These are phyloP conservation scores for Oreochromis grahami DNA, from an alignment of 2,797 vertebrate genomes.

Conservation along the genomic window DNA sequence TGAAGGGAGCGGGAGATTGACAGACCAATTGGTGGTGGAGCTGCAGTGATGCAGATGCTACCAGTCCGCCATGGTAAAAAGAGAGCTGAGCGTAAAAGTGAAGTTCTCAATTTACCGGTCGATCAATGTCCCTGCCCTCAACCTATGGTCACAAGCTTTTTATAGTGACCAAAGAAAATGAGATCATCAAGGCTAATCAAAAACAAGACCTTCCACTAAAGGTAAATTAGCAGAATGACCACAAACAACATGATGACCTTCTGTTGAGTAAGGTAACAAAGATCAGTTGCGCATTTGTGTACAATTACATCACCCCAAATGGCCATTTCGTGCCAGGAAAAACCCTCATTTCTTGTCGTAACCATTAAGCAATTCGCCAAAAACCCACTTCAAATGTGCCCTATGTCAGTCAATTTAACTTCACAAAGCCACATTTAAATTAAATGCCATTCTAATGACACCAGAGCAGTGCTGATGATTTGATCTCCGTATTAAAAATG, in stretches of 20 bases:
- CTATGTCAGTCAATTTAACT: neutral
- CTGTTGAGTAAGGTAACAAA: neutral
- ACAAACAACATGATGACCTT: neutral
- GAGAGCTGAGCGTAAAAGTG: neutral
- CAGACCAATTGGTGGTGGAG: neutral
- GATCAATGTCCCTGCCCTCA: neutral
- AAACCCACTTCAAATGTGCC: neutral
- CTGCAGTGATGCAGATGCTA: neutral
- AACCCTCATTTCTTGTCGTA: accelerated
- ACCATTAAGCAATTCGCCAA: neutral
- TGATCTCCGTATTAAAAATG: neutral
- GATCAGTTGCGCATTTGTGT: neutral
- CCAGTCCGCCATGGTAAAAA: neutral
- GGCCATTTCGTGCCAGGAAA: neutral
- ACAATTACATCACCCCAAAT: neutral
- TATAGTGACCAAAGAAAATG: neutral
- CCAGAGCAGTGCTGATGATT: neutral
- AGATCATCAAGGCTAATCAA: neutral
- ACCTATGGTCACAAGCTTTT: neutral
- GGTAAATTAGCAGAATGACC: neutral
- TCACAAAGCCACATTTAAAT: neutral
- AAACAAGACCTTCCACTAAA: neutral
- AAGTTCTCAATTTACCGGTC: neutral
- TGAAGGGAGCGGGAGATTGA: neutral
- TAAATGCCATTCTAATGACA: neutral